Evolutionary conservation across 1,140 invertebrate genomes (phyloP).

Genomic region (Drosophila pandora): DNA sequence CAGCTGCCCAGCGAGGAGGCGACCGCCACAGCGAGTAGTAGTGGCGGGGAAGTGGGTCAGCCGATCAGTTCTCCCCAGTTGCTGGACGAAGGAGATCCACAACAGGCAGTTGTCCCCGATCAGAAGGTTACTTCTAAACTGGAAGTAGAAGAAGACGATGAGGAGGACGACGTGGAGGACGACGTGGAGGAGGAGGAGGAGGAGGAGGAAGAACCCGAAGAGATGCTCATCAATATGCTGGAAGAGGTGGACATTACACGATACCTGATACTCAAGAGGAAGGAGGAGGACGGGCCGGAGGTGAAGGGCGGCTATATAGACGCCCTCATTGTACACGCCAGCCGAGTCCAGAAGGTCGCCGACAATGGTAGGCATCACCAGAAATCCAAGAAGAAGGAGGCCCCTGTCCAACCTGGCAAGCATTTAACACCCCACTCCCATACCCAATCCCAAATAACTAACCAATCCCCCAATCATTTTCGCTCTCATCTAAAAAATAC

Average conservation of each 20-base stretch:
- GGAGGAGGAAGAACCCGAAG: conserved; percentile 66
- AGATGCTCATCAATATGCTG: conserved; percentile 85
- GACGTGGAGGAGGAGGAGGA: conserved; percentile 71
- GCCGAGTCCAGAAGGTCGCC: conserved; percentile 87
- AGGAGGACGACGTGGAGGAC: conserved; percentile 67
- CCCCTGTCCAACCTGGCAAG: conserved; percentile 1
- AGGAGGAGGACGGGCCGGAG: conserved; percentile 93
- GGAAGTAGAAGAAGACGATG: conserved; percentile 48
- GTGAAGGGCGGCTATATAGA: conserved; percentile 95
- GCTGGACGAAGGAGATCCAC: conserved; percentile 13
- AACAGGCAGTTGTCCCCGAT: background rate
- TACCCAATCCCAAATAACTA: background rate
- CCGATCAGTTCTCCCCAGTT: conserved; percentile 56
- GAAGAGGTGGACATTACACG: conserved; percentile 92
- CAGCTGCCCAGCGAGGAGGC: conserved; percentile 55
- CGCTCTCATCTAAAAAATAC: conserved; percentile 40
- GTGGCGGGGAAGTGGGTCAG: conserved; percentile 1
- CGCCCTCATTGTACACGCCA: conserved; percentile 96
- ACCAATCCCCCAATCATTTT: conserved; percentile 4
- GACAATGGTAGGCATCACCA: conserved; percentile 78
- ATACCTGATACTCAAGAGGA: conserved; percentile 91
- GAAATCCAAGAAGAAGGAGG: background rate
- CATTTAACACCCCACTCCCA: background rate
- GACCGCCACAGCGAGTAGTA: background rate
- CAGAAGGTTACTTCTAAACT: background rate